Percentiles rank a stretch among this genome's conserved stretches.
Conservation (phyloP, 2,113 vertebrate genomes). For the Pseudois nayaur region DNA sequence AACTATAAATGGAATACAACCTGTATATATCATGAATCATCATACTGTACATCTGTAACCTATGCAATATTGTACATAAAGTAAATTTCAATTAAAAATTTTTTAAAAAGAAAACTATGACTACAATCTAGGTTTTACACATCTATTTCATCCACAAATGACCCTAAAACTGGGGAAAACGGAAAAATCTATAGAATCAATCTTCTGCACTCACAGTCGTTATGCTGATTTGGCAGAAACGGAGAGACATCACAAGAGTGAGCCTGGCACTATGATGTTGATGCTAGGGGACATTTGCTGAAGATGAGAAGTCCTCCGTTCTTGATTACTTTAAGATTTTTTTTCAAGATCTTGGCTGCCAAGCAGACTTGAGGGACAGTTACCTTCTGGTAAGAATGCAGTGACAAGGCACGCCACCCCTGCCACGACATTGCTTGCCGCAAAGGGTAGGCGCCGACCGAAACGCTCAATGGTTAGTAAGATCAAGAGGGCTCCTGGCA, state of each 20-base stretch:
- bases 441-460: slow-evolving; percentile 90
- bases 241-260: background rate
- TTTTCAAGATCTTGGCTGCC: background rate
- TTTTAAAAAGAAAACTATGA: accelerated
- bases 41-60: background rate
- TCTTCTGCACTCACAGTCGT: background rate
- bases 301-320: background rate
- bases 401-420: slow-evolving; percentile 88
- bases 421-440: slow-evolving; percentile 82
- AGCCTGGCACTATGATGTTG: background rate
- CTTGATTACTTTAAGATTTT: background rate
- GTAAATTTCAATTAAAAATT: background rate
- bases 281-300: background rate
- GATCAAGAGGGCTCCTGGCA: slow-evolving; percentile 90
- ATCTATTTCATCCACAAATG: background rate
- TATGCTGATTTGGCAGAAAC: accelerated
- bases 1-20: background rate
- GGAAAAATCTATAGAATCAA: background rate
- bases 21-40: background rate
- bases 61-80: too few relatives aligned
- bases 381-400: slow-evolving; percentile 90
- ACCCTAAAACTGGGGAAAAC: background rate
- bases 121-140: background rate
- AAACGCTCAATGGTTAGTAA: slow-evolving; percentile 91
- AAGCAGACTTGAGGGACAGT: slow-evolving; percentile 16